phyloP scores from a whole-genome alignment of 2,113 vertebrate genomes.

The Dasyornis broadbenti region DNA sequence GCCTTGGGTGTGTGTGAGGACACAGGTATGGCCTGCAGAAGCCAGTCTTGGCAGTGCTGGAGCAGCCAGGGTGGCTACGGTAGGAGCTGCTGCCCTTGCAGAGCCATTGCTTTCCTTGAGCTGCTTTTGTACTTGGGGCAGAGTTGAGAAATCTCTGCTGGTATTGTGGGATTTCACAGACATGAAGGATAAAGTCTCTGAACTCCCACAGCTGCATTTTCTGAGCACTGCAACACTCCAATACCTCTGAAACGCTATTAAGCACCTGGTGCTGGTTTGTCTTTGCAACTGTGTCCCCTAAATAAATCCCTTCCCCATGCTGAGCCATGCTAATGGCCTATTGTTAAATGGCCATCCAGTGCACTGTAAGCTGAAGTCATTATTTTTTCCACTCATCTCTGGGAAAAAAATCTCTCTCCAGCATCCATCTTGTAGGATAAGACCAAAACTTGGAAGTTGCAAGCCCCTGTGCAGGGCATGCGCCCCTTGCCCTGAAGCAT shows the following conservation, averaged over 20 bases:
- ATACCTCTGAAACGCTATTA: constrained; percentile 30
- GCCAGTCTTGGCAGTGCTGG: fast-evolving
- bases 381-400: neutral
- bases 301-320: constrained; percentile 37
- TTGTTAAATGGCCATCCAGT: neutral
- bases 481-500: neutral
- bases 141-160: constrained; percentile 1
- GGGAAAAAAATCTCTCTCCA: neutral
- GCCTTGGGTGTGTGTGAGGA: neutral
- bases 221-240: neutral
- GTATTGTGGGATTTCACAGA: constrained; percentile 15
- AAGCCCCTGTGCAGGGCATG: neutral
- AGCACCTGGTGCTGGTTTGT: constrained; percentile 37
- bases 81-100: neutral
- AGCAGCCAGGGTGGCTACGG: fast-evolving
- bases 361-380: neutral
- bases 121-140: neutral
- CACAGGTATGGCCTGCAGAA: fast-evolving
- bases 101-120: neutral
- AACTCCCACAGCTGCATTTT: constrained; percentile 34
- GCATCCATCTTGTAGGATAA: neutral
- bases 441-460: neutral
- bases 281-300: neutral
- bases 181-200: constrained; percentile 20
- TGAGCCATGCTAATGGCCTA: neutral